Evolutionary conservation across 2,888 invertebrate genomes (phyloP).

Genomic region (Onthophagus sagittarius): DNA sequence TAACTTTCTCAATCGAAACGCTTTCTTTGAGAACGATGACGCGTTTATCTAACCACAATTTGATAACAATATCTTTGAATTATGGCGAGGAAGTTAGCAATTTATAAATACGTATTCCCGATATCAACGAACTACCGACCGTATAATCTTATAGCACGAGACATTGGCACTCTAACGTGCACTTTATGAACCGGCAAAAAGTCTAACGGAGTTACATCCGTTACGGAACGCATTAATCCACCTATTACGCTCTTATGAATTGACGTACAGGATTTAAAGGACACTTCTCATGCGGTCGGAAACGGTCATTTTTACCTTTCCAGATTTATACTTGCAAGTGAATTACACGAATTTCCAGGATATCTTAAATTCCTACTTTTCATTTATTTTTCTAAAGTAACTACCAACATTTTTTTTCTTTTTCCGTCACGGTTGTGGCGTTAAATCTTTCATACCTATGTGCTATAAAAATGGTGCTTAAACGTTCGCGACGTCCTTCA

Average conservation of each 20-base stretch:
- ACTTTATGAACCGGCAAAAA: constrained; percentile 12
- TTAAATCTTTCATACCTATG: background rate
- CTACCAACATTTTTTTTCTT: background rate
- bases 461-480: too few species aligned
- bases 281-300: background rate
- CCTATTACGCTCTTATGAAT: constrained; percentile 9
- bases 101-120: background rate
- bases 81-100: background rate
- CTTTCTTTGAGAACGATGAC: background rate
- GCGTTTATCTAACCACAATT: background rate
- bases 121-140: background rate
- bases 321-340: background rate
- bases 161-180: constrained; percentile 2
- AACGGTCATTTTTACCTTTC: background rate
- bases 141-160: constrained; percentile 6
- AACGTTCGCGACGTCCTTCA: too few species aligned
- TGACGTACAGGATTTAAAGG: background rate
- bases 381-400: background rate
- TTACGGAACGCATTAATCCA: constrained; percentile 10
- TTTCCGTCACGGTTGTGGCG: background rate
- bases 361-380: background rate
- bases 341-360: background rate
- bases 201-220: constrained; percentile 6
- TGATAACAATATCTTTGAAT: background rate
- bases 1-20: background rate